Evolutionary conservation across 2,888 invertebrate species (phyloP).

Genomic region (Habrosyne pyritoides): DNA sequence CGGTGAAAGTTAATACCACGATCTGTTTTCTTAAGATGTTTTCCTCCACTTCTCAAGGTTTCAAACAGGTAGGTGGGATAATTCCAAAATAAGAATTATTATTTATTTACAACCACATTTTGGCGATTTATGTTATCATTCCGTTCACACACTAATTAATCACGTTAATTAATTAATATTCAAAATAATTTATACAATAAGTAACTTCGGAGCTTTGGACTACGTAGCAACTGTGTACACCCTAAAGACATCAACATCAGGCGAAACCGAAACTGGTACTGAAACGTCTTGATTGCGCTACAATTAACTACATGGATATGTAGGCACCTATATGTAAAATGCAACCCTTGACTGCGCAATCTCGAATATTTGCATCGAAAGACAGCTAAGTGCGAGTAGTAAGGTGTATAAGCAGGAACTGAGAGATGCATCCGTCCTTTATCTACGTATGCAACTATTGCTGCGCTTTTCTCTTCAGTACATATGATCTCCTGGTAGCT

Average conservation of each 20-base stretch:
- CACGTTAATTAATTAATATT: too few species aligned
- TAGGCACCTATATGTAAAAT: too few species aligned
- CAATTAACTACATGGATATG: too few species aligned
- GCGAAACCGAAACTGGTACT: background rate
- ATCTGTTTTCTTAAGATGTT: too few species aligned
- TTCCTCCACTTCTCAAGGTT: too few species aligned
- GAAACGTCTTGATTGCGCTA: background rate
- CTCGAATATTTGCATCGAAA: slow-evolving; percentile 12
- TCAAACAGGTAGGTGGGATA: too few species aligned
- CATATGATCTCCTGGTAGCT: slow-evolving; percentile 6
- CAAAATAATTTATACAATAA: too few species aligned
- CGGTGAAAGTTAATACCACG: too few species aligned
- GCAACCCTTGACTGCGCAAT: slow-evolving; percentile 10
- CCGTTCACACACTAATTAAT: too few species aligned
- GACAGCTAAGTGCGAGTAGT: slow-evolving; percentile 11
- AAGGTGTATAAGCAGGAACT: background rate
- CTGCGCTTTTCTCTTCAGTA: slow-evolving; percentile 1
- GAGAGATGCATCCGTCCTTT: slow-evolving; percentile 2
- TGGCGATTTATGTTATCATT: too few species aligned
- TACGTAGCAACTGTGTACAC: background rate
- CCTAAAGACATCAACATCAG: background rate
- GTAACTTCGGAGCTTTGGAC: background rate
- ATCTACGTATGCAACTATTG: background rate
- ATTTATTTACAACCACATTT: too few species aligned
- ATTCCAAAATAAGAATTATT: too few species aligned